Evolutionary conservation across 2,888 invertebrate genomes (phyloP), one percentile per base, ranked within the genome.

Genomic region (Eilema griseolum): DNA sequence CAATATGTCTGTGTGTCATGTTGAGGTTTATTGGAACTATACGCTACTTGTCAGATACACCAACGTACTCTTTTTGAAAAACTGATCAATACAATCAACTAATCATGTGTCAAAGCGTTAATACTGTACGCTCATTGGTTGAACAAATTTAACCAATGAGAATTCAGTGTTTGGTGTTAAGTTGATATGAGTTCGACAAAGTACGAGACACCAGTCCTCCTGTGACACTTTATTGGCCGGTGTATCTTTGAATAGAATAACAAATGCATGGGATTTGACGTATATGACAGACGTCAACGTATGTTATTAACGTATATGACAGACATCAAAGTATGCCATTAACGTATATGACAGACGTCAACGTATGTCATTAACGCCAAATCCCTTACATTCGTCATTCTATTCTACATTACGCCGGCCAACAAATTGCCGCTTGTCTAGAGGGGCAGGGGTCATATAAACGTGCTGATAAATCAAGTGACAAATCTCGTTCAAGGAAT

Each of bases 11-110:
- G 3, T 28, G 14, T 60, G 70, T 56, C 23, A 62, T 37, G 68
- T 60, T 71, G 71, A 66, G 41, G 31, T 41, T n/a, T 66, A 41
- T 70, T 56, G 57, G 14, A 31, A 14, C 12, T n/a, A n/a, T 10
- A n/a, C 52, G 52, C 52, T 46, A 46, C 20, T 7, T 1, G n/a
- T 52, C 52, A 52, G 52, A 46, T n/a, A n/a, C n/a, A 52, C n/a
- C 20, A n/a, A n/a, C 46, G 46, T 16, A 16, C 41, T n/a, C 2
- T n/a, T 52, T 52, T 1, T 52, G n/a, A 52, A 52, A n/a, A 20
- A 2, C 20, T 52, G 5, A 52, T n/a, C 20, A 10, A 52, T 2
- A 5, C 20, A 46, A 3, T 16, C 7, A 16, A 46, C 20, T 1
- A 46, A 20, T 20, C 20, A 20, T 46, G 20, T 20, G 20, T 14